Conservation (phyloP, 2,113 vertebrate species). For the Anthoscopus minutus region DNA sequence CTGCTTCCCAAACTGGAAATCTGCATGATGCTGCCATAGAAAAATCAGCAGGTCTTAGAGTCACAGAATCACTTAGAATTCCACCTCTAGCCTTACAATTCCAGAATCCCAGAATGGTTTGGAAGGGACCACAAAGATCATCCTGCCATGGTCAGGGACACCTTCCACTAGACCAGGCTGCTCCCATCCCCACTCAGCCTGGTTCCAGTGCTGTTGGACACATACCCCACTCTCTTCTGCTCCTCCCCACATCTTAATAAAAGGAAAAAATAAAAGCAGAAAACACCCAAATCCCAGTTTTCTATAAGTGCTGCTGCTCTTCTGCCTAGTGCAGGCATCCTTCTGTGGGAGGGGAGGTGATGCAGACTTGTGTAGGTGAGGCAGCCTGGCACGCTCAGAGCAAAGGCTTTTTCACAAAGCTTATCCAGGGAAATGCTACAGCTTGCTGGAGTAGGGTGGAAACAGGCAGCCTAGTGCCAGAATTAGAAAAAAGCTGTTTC, state of each 20-base stretch:
- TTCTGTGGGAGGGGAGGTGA: not conserved
- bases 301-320: not conserved
- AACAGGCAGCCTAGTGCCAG: not conserved
- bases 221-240: not conserved
- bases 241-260: not conserved
- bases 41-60: not conserved
- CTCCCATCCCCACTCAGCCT: not conserved
- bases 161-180: not conserved
- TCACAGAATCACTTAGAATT: not conserved
- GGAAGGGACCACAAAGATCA: not conserved
- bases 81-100: not conserved
- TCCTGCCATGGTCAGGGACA: not conserved
- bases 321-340: not conserved
- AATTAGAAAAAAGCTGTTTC: conserved; percentile 3
- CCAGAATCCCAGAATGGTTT: not conserved
- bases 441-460: not conserved
- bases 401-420: not conserved
- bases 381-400: not conserved
- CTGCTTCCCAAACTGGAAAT: not conserved
- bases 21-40: not conserved
- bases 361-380: not conserved
- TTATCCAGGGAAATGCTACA: not conserved
- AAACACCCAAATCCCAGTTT: not conserved
- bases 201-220: not conserved
- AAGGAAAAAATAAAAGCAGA: too few species aligned